Conservation (phyloP, 2,797 vertebrate genomes). For the Enteromius unitaeniatus region DNA sequence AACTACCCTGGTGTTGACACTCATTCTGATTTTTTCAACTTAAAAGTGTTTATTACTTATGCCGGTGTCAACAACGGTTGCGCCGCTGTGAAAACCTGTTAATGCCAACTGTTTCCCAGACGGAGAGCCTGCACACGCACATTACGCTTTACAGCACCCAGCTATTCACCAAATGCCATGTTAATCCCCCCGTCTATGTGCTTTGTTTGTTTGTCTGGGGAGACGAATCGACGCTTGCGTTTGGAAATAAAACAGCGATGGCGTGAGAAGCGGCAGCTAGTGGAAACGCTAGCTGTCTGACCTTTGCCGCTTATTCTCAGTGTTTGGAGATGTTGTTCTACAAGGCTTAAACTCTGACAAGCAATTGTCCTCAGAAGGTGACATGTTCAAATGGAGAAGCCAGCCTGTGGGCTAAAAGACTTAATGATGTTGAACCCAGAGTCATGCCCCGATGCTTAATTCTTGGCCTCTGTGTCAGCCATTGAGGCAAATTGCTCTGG, state of each 20-base stretch:
- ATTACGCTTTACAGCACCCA: slow-evolving; percentile 36
- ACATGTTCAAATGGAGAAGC: slow-evolving; percentile 59
- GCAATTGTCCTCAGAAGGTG: slow-evolving; percentile 66
- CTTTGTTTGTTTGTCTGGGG: slow-evolving; percentile 13
- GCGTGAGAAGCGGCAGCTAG: slow-evolving; percentile 3
- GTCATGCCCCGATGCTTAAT: slow-evolving; percentile 60
- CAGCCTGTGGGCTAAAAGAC: slow-evolving; percentile 59
- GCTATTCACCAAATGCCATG: slow-evolving; percentile 47
- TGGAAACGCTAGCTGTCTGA: slow-evolving; percentile 41
- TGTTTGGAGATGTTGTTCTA: slow-evolving; percentile 53
- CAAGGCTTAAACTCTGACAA: slow-evolving; percentile 61
- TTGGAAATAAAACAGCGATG: slow-evolving; percentile 22
- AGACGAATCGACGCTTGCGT: slow-evolving; percentile 8
- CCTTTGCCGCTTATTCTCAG: slow-evolving; percentile 50
- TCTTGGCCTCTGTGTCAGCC: slow-evolving; percentile 58
- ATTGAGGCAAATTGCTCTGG: slow-evolving; percentile 59
- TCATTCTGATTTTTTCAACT: slow-evolving; percentile 81
- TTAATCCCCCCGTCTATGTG: slow-evolving; percentile 16
- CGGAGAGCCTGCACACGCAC: slow-evolving; percentile 28
- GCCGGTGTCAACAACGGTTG: slow-evolving; percentile 69
- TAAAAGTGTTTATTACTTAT: slow-evolving; percentile 87
- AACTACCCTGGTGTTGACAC: slow-evolving; percentile 82
- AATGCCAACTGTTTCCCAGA: slow-evolving; percentile 59
- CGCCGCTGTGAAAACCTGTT: slow-evolving; percentile 73
- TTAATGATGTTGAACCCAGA: slow-evolving; percentile 70